These are phyloP conservation scores for Paraplagusia blochii DNA, from an alignment of 2,113 vertebrate species.

Conservation along the genomic window DNA sequence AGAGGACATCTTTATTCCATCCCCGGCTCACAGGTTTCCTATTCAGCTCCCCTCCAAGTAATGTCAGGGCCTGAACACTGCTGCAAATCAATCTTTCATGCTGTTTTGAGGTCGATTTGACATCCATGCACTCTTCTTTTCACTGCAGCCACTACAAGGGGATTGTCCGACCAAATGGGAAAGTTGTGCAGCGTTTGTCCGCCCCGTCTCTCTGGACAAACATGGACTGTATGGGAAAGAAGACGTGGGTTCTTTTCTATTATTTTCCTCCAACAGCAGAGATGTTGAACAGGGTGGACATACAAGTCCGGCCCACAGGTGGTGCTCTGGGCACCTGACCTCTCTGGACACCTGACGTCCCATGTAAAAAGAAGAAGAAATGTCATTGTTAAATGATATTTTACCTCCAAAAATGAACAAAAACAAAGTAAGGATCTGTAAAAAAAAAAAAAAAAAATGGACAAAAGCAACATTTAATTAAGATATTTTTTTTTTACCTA, in stretches of 20 bases:
- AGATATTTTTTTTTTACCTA: too few species aligned
- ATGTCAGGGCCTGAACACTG: conserved; percentile 87
- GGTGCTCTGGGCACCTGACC: too few species aligned
- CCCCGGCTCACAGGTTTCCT: conserved; percentile 79
- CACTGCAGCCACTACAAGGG: conserved; percentile 80
- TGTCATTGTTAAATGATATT: too few species aligned
- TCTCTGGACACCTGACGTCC: too few species aligned
- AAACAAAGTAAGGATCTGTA: too few species aligned
- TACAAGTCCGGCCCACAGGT: too few species aligned
- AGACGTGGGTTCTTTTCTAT: conserved; percentile 60
- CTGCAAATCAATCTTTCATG: conserved; percentile 94
- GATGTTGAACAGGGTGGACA: too few species aligned
- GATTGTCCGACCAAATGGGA: conserved; percentile 74
- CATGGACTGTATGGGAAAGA: conserved; percentile 67
- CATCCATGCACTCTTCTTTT: conserved; percentile 82
- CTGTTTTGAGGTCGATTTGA: conserved; percentile 91
- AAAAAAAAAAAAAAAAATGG: too few species aligned
- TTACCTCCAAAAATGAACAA: too few species aligned
- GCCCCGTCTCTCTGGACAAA: conserved; percentile 38
- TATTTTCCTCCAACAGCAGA: not conserved
- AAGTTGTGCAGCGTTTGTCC: conserved; percentile 60
- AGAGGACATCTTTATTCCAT: conserved; percentile 96
- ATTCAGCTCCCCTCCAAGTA: conserved; percentile 84
- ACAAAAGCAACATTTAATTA: too few species aligned
- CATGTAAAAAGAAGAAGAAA: too few species aligned